A percentile compares a stretch with the other conserved stretches of the same genome.
Conservation (phyloP, 2,888 invertebrate species). For the Drosophila picticornis region DNA sequence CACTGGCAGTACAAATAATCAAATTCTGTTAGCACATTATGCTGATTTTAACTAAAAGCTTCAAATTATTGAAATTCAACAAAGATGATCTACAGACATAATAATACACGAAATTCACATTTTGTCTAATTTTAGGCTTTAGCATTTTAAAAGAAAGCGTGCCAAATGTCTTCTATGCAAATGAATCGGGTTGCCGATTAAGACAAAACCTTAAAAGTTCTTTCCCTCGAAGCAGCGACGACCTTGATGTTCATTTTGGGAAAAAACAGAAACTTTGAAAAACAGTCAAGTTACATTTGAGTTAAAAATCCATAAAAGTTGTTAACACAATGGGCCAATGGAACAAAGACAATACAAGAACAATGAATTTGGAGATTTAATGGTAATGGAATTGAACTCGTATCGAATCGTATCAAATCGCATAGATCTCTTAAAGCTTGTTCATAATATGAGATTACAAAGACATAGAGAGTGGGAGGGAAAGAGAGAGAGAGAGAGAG, state of each 20-base stretch:
- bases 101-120: background rate
- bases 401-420: conserved; percentile 17
- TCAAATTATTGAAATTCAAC: background rate
- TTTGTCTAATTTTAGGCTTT: conserved; percentile 19
- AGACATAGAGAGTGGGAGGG: background rate
- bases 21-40: background rate
- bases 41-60: background rate
- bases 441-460: conserved; percentile 2
- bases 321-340: conserved; percentile 48
- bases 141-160: conserved; percentile 41
- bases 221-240: conserved; percentile 36
- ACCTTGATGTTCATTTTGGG: conserved; percentile 37
- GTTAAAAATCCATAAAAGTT: conserved; percentile 71
- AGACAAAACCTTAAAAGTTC: conserved; percentile 15
- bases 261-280: conserved; percentile 10
- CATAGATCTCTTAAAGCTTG: conserved; percentile 4
- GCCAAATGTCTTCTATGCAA: conserved; percentile 31
- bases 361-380: conserved; percentile 41
- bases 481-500: background rate
- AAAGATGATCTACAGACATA: background rate
- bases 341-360: conserved; percentile 24
- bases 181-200: conserved; percentile 27
- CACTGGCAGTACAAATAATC: background rate
- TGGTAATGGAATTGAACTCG: conserved; percentile 46
- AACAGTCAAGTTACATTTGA: conserved; percentile 29